phyloP scores from a whole-genome alignment of 2,888 invertebrate species.

The Trachelus iudaicus region DNA sequence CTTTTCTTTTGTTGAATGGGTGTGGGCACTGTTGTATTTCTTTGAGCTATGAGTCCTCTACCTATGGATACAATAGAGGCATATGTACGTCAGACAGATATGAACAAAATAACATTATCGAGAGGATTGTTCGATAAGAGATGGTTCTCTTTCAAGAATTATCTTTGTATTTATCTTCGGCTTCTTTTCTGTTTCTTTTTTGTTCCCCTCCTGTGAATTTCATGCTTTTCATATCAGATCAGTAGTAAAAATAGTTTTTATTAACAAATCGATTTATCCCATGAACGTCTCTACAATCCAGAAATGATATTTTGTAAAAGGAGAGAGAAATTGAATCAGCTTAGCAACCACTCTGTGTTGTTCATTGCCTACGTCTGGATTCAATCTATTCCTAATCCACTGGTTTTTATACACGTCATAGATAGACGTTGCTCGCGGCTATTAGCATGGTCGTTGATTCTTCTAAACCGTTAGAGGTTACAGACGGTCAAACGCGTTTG shows the following conservation, averaged over 20 bases:
- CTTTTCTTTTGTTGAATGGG: neutral
- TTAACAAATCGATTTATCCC: neutral
- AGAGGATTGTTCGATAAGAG: neutral
- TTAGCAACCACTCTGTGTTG: neutral
- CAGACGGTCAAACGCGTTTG: constrained; percentile 52
- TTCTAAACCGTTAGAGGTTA: constrained; percentile 57
- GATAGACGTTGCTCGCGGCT: neutral
- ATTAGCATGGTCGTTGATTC: neutral
- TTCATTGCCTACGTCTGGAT: neutral
- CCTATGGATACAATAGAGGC: neutral
- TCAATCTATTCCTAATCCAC: neutral
- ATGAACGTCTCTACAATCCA: neutral
- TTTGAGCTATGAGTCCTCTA: neutral
- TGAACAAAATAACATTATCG: neutral
- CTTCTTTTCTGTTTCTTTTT: neutral
- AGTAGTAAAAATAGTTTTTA: neutral
- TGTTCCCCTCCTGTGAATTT: neutral
- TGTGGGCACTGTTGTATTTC: neutral
- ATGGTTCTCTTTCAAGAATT: neutral
- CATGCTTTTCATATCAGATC: neutral
- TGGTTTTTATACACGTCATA: neutral
- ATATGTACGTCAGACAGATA: neutral
- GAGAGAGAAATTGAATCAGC: neutral
- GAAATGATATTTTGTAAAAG: neutral
- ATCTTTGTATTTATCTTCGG: neutral